These are phyloP conservation scores for Chrosomus eos DNA, from an alignment of 2,797 vertebrate genomes.

Conservation along the genomic window DNA sequence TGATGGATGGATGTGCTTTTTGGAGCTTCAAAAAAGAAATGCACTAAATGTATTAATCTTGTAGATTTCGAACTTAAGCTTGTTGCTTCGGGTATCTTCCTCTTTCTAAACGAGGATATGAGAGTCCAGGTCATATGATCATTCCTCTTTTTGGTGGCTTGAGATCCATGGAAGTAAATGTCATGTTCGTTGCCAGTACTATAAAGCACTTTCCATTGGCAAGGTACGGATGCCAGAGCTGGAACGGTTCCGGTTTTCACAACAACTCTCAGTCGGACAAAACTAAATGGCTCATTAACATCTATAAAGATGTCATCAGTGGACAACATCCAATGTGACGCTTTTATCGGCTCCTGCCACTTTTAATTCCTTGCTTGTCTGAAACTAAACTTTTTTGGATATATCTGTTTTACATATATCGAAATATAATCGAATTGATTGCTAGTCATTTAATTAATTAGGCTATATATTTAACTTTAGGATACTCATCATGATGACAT, in stretches of 20 bases:
- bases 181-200: background rate
- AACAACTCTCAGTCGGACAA: background rate
- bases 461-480: background rate
- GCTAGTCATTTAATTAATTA: background rate
- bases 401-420: background rate
- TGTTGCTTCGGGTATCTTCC: constrained; percentile 4
- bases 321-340: background rate
- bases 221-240: background rate
- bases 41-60: too few relatives aligned
- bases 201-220: background rate
- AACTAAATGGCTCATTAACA: background rate
- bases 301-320: constrained; percentile 6
- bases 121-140: background rate
- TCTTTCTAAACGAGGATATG: constrained; percentile 8
- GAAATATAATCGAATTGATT: background rate
- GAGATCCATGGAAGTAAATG: background rate
- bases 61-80: background rate
- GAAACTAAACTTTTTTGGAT: background rate
- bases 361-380: background rate
- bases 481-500: constrained; percentile 1
- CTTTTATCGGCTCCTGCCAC: background rate
- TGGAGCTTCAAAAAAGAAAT: too few relatives aligned
- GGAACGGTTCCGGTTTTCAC: background rate
- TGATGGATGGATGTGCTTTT: too few relatives aligned
- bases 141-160: background rate